phyloP scores from a whole-genome alignment of 2,113 vertebrate species.

The Leptobrachium leishanense region DNA sequence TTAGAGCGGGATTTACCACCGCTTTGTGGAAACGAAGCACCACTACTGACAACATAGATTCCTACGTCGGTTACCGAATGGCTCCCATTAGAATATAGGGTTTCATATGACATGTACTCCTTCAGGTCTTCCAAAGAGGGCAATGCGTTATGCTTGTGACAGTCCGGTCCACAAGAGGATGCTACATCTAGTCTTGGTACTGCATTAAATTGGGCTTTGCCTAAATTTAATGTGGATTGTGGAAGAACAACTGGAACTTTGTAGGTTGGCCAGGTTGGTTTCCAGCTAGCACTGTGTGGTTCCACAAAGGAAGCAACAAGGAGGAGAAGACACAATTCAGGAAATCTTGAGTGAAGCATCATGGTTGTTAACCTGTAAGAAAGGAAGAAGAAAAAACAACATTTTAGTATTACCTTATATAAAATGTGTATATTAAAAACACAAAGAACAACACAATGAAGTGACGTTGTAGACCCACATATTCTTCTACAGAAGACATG shows the following conservation, averaged over 20 bases:
- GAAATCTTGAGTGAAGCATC: slow-evolving; percentile 60
- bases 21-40: slow-evolving; percentile 15
- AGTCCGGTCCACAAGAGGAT: slow-evolving; percentile 82
- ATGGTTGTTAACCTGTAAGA: slow-evolving; percentile 60
- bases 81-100: slow-evolving; percentile 81
- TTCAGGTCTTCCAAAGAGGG: slow-evolving; percentile 83
- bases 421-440: too few species aligned
- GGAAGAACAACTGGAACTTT: slow-evolving; percentile 87
- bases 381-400: slow-evolving; percentile 49
- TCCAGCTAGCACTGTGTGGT: slow-evolving; percentile 61
- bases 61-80: slow-evolving; percentile 85
- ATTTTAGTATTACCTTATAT: too few species aligned
- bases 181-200: slow-evolving; percentile 80
- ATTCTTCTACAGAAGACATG: too few species aligned
- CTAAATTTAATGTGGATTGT: slow-evolving; percentile 71
- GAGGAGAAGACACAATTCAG: slow-evolving; percentile 69
- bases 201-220: slow-evolving; percentile 78
- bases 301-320: slow-evolving; percentile 58
- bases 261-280: slow-evolving; percentile 83
- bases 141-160: slow-evolving; percentile 78
- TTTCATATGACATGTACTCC: slow-evolving; percentile 86
- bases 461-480: too few species aligned
- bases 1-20: slow-evolving; percentile 71
- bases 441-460: too few species aligned
- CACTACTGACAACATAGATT: slow-evolving; percentile 76